These are phyloP conservation scores for Nannoperca australis DNA, from an alignment of 2,797 vertebrate species.

Conservation along the genomic window DNA sequence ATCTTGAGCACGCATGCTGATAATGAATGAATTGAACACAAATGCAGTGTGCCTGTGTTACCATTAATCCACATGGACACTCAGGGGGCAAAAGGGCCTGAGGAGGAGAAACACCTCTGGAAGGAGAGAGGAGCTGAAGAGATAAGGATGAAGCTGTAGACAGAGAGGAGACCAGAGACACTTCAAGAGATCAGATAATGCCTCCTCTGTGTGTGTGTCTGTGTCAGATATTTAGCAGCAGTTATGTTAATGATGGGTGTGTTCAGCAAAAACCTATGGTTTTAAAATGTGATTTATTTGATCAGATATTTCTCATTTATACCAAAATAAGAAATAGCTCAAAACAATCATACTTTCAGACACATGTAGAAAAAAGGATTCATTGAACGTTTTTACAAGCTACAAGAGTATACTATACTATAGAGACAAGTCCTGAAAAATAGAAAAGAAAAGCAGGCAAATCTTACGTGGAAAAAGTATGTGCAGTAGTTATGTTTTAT, in stretches of 20 bases:
- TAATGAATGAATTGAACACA: not conserved
- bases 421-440: not conserved
- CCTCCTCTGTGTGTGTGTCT: not conserved
- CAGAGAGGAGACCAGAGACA: constrained; percentile 85
- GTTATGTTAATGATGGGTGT: not conserved
- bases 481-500: not conserved
- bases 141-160: constrained; percentile 83
- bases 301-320: not conserved
- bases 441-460: not conserved
- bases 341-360: not conserved
- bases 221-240: not conserved
- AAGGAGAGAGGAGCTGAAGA: constrained; percentile 39
- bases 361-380: not conserved
- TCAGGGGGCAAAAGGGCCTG: not conserved
- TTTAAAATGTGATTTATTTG: not conserved
- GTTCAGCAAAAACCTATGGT: not conserved
- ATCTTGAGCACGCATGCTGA: not conserved
- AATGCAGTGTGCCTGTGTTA: not conserved
- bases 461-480: not conserved
- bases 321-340: not conserved
- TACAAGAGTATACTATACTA: not conserved
- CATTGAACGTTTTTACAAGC: not conserved
- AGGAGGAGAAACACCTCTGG: constrained; percentile 38
- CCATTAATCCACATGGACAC: constrained; percentile 2
- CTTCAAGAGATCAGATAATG: constrained; percentile 79